Base-by-base conservation (phyloP, 2,888 invertebrate species). In the Drosophila kuntzei region DNA sequence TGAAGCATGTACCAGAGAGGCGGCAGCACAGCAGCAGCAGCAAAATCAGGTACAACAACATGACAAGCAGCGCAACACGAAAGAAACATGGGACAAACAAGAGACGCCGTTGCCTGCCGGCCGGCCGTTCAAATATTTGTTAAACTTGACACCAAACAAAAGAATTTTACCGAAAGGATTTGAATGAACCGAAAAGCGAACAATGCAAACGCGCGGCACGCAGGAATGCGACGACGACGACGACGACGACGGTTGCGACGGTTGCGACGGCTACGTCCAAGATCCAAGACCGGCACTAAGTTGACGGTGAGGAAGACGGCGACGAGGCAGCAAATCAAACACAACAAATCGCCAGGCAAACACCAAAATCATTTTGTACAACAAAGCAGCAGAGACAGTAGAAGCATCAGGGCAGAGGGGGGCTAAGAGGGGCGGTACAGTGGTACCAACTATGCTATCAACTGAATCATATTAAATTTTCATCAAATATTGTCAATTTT, bases 71-170 rank as follows among this genome's bases (percentile, higher is more conserved):
- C 68, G 58, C 63, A 61, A 74, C 69, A 74, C 70, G 86, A 67
- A 71, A 71, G 71, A 58, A 75, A 87, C 76, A 84, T 70, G 80
- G 72, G 70, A 77, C 76, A 84, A 84, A 87, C 79, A 84, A 84
- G 82, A 85, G 67, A 67, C 71, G 67, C 72, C 76, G 75, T 67
- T 71, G 66, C 59, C 63, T 59, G 69, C 37, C 32, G 32, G 16
- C 34, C 60, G 71, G 75, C 72, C 76, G 84, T 81, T 82, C 76
- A 90, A 90, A 89, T 89, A 88, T 90, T 90, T 89, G 90, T 87
- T 90, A 88, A 90, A 90, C 90, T 90, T 90, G 90, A 90, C 90
- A 90, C 90, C 90, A 90, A 89, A 90, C 90, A 90, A 90, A 90
- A 90, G 89, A 89, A 89, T 87, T 87, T 89, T 87, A 85, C 89